A percentile compares a stretch with the other conserved stretches of the same genome.
phyloP scores from a whole-genome alignment of 2,888 invertebrate species.

The Dimorphilus gyrociliatus region DNA sequence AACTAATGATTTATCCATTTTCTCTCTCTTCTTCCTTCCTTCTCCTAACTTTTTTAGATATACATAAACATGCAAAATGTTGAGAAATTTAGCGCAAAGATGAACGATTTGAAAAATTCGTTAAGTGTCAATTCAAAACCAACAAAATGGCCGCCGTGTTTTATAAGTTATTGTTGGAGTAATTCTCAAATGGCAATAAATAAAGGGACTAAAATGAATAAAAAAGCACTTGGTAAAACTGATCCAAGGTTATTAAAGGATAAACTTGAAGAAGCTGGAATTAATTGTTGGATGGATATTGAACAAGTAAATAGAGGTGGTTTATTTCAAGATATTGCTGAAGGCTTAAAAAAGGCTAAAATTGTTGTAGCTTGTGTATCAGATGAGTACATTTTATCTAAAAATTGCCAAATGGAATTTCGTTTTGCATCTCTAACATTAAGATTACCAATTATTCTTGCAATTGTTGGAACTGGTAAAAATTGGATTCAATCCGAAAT shows the following conservation, averaged over 20 bases:
- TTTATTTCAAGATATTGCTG: slow-evolving; percentile 31
- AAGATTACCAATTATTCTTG: slow-evolving; percentile 27
- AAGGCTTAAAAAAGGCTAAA: slow-evolving; percentile 26
- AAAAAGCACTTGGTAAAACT: slow-evolving; percentile 23
- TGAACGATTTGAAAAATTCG: slow-evolving; percentile 17
- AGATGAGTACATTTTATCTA: slow-evolving; percentile 31
- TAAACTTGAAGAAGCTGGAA: slow-evolving; percentile 19
- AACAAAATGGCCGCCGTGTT: too few relatives aligned
- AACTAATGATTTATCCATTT: too few relatives aligned
- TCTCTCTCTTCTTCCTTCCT: too few relatives aligned
- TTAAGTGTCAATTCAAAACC: too few relatives aligned
- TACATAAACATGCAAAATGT: slow-evolving; percentile 25
- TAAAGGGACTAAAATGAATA: slow-evolving; percentile 15
- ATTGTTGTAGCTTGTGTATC: slow-evolving; percentile 32
- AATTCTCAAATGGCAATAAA: slow-evolving; percentile 25
- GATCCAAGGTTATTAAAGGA: slow-evolving; percentile 30
- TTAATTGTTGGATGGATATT: slow-evolving; percentile 30
- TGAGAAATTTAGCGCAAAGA: slow-evolving; percentile 16
- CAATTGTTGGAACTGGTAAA: slow-evolving; percentile 28
- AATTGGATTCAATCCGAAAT: slow-evolving; percentile 20
- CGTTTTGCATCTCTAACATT: slow-evolving; percentile 27
- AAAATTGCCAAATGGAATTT: slow-evolving; percentile 33
- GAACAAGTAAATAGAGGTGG: slow-evolving; percentile 28
- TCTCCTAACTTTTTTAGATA: too few relatives aligned
- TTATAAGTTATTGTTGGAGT: slow-evolving; percentile 32